Base-by-base conservation (phyloP, 2,797 vertebrate genomes). In the Bryconaethiops microstoma region DNA sequence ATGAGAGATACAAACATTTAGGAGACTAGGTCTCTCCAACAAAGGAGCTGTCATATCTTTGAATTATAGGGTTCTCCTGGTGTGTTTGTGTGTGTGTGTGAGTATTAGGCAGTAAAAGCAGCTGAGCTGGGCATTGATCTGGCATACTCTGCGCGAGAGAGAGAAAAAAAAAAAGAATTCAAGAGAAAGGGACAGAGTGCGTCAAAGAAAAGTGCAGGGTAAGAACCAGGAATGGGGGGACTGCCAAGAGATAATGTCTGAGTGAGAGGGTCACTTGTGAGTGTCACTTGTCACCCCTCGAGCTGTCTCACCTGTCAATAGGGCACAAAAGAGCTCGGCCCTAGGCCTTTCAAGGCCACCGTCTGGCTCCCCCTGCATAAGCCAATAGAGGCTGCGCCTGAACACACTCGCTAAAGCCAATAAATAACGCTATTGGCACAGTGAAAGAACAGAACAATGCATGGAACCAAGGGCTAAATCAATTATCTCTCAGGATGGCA, bases 271-370 rank as follows among this genome's bases (percentile, higher is more conserved):
- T 80, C 69, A 76, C 55, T 59, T 76, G 81, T 77, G 71, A 85
- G 74, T 91, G 89, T 82, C 89, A 93, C 88, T 87, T 90, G 88
- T 91, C 90, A 89, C 85, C 90, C 88, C 84, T 87, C 87, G 80
- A 78, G 85, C 75, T 82, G 81, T 90, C 83, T 86, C 84, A 89
- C 85, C 88, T 91, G 90, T 90, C 91, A 91, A 77, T 92, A 78
- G 86, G 90, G 77, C 76, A 83, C 86, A 80, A 85, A 87, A 82
- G 77, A 83, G 77, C 78, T 79, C 52, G 69, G 80, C 70, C 65
- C 82, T 63, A 71, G 64, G 72, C 65, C 79, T 81, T 76, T 81
- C 29, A 80, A 50, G 70, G 76, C 23, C n/a, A 70, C 55, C 65
- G 57, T 78, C 64, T 72, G 52, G 78, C 76, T 82, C 50, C 70